These are phyloP conservation scores for Argentina silus DNA, from an alignment of 2,797 vertebrate species.

Conservation along the genomic window DNA sequence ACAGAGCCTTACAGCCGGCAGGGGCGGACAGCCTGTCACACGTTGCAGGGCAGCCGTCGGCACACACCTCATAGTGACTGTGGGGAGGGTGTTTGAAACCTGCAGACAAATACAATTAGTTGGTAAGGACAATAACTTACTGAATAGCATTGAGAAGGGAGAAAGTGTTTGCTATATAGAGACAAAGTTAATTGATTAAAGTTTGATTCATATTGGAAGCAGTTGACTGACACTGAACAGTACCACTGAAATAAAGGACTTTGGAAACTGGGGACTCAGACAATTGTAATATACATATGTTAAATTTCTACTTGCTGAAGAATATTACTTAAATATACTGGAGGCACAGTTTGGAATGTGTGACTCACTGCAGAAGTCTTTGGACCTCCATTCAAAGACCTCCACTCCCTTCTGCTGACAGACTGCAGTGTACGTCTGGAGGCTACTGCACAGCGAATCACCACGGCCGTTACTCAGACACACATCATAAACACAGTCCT, in stretches of 20 bases:
- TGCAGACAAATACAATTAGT: neutral
- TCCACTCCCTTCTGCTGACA: conserved; percentile 63
- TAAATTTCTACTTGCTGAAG: neutral
- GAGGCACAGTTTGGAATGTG: neutral
- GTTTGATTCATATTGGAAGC: neutral
- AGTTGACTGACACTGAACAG: no score
- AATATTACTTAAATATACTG: neutral
- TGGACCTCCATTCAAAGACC: conserved; percentile 64
- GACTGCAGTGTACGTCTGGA: conserved; percentile 63
- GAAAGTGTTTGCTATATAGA: conserved; percentile 58
- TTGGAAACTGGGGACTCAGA: no score
- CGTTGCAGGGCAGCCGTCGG: conserved; percentile 70
- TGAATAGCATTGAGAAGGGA: conserved; percentile 26
- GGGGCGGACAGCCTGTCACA: conserved; percentile 53
- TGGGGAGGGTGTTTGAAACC: conserved; percentile 70
- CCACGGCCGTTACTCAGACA: conserved; percentile 59
- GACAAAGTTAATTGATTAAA: neutral
- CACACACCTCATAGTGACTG: conserved; percentile 77
- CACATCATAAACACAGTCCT: conserved; percentile 72
- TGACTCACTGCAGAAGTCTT: conserved; percentile 68
- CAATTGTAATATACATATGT: no score
- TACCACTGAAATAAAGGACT: no score
- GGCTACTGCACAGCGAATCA: conserved; percentile 55
- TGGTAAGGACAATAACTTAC: no score
- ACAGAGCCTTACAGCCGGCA: conserved; percentile 54